These are phyloP conservation scores for Hemibagrus guttatus DNA, from an alignment of 2,797 vertebrate species.

Conservation along the genomic window DNA sequence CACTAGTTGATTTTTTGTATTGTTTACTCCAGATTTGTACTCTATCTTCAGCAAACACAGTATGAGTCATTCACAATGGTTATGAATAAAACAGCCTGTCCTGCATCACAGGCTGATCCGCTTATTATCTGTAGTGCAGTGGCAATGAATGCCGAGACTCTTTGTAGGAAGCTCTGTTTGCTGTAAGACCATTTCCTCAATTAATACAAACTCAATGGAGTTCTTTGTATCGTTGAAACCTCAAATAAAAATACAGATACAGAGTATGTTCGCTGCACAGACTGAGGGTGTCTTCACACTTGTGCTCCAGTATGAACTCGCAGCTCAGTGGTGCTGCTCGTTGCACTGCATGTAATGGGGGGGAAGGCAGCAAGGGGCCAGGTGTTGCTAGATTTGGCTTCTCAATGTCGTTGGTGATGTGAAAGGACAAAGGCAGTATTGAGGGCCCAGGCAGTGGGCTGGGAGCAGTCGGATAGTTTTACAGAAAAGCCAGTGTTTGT, in stretches of 20 bases:
- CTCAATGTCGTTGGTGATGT: constrained; percentile 75
- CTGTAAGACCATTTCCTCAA: constrained; percentile 25
- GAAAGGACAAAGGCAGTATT: constrained; percentile 79
- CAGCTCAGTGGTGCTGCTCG: constrained; percentile 12
- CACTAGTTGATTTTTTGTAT: not conserved
- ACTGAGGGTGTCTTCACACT: constrained; percentile 17
- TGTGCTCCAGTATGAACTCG: constrained; percentile 28
- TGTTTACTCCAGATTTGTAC: constrained; percentile 29
- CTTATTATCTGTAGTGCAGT: constrained; percentile 21
- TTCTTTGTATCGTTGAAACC: constrained; percentile 22
- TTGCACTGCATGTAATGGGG: constrained; percentile 43
- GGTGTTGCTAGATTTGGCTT: constrained; percentile 76
- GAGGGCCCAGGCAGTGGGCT: constrained; percentile 72
- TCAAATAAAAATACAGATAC: constrained; percentile 23
- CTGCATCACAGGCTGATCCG: constrained; percentile 19
- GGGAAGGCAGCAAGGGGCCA: constrained; percentile 66
- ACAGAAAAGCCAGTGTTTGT: constrained; percentile 75
- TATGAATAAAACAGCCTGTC: constrained; percentile 36
- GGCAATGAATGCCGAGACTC: constrained; percentile 13
- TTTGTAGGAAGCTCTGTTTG: constrained; percentile 25
- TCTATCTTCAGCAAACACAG: constrained; percentile 21
- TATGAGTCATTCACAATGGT: not conserved
- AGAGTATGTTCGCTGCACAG: constrained; percentile 2
- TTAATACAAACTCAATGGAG: constrained; percentile 23
- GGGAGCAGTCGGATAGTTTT: constrained; percentile 79